phyloP scores from a whole-genome alignment of 2,113 vertebrate species.

The Pedetes capensis region DNA sequence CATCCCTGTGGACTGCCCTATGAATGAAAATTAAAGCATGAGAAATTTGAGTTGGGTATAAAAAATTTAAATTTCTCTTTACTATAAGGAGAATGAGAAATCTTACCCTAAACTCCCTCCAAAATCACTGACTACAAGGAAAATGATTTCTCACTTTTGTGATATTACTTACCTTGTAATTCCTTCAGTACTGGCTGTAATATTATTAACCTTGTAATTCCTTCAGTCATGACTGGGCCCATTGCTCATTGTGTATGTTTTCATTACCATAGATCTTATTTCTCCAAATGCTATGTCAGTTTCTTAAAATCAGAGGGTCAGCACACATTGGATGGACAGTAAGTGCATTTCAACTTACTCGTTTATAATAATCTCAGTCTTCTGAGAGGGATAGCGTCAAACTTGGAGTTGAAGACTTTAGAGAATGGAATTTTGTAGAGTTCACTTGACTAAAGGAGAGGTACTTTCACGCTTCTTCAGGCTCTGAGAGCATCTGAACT shows the following conservation, averaged over 20 bases:
- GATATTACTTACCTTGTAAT: neutral
- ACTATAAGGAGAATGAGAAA: neutral
- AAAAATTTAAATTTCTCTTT: slow-evolving; percentile 45
- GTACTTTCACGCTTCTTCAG: neutral
- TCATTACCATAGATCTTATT: neutral
- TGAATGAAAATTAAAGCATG: slow-evolving; percentile 17
- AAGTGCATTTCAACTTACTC: neutral
- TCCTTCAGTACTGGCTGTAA: neutral
- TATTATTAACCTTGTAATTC: too few relatives aligned
- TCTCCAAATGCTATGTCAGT: neutral
- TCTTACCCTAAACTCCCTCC: neutral
- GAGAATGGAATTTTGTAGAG: neutral
- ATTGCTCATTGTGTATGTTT: neutral
- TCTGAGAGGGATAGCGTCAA: neutral
- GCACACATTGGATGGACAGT: neutral
- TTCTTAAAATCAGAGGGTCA: neutral
- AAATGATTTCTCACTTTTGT: neutral
- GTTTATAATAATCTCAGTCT: slow-evolving; percentile 21
- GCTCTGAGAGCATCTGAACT: slow-evolving; percentile 4
- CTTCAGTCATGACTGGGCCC: neutral
- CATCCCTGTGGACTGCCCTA: neutral
- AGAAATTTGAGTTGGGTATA: slow-evolving; percentile 62
- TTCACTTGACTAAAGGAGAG: neutral
- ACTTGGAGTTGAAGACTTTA: neutral
- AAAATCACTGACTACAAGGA: slow-evolving; percentile 1